Evolutionary conservation across 2,888 invertebrate species (phyloP), one percentile per base, ranked within the genome.

Genomic region (Eupithecia pulchellata): DNA sequence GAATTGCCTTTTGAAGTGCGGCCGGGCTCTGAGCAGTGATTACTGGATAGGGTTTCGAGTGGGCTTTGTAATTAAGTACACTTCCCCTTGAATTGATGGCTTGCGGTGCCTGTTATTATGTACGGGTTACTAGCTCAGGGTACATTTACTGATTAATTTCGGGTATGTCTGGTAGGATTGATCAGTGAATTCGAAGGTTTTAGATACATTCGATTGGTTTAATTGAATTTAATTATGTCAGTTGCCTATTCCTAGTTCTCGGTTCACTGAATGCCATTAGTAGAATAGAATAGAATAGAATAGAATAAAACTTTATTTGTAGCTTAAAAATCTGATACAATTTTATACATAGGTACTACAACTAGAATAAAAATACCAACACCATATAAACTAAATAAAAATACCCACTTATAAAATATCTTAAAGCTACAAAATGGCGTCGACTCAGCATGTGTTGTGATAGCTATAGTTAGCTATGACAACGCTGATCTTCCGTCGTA

Each of bases 11-110:
- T 73, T 75, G 74, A 77, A 75, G 75, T 75, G 64, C 68, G 73
- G 65, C 60, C 69, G 73, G 78, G 77, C 77, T 69, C 69, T 71
- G 78, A 78, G 79, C 75, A 57, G 78, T 81, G 78, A 81, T 82
- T 81, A 81, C 80, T 79, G 75, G 76, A 76, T 70, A 61, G 69
- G 68, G 66, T 74, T 68, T 66, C 72, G 71, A 75, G 75, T 73
- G 68, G 73, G 75, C 72, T 69, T 78, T 75, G 75, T 75, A 77
- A 78, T 79, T 75, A 75, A 74, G 68, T 61, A 67, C 72, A 73
- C 71, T 73, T 73, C 74, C 75, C 70, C 70, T 70, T 65, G 77
- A 74, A 72, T 75, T 71, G 78, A 77, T 74, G 71, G 69, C 66
- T 71, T 71, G 71, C 71, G 74, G 73, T 67, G 64, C 65, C 67